Base-by-base conservation (phyloP, 2,797 vertebrate species). In the Orestias chungarensis region DNA sequence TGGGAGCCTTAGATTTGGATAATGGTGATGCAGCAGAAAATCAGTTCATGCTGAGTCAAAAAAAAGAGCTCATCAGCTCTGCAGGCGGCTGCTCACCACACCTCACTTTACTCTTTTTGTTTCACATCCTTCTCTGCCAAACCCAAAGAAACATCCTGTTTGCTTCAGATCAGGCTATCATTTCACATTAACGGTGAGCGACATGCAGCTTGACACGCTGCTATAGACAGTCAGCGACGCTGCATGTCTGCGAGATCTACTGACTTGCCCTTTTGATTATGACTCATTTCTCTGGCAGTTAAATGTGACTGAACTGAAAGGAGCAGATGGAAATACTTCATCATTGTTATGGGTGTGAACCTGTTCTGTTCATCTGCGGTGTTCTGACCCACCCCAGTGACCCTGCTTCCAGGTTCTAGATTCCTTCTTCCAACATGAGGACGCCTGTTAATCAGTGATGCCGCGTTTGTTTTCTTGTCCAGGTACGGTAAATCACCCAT, bases 371-470 rank as follows among this genome's bases (percentile, higher is more conserved):
- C 27, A 50, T 31, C 55, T 67, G 72, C 64, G 66, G 10, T 61
- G 25, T 31, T 61, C 46, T 59, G 66, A 72, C 57, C 67, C 33
- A 33, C 71, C 54, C 14, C 15, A 57, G 73, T 82, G 81, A 85
- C 75, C 62, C 64, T 80, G 73, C 79, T 74, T 67, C 84, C 86
- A 75, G 69, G 79, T 84, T 85, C 80, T 86, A 79, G 83, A 80
- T 81, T 87, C 79, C 68, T 69, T 71, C 83, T 74, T 68, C 67
- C 71, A 74, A 83, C 75, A 70, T 74, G 73, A 73, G 80, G 72
- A 73, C 75, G 83, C 82, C 81, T 89, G 89, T 93, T 89, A 93
- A 91, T 93, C 82, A 92, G 84, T 93, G 78, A 92, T 88, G 14
- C 57, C 38, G 54, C 62, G 59, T 74, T 61, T 35, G 31, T 38